Evolutionary conservation across 2,797 vertebrate species (phyloP).

Genomic region (Malurus leucopterus): DNA sequence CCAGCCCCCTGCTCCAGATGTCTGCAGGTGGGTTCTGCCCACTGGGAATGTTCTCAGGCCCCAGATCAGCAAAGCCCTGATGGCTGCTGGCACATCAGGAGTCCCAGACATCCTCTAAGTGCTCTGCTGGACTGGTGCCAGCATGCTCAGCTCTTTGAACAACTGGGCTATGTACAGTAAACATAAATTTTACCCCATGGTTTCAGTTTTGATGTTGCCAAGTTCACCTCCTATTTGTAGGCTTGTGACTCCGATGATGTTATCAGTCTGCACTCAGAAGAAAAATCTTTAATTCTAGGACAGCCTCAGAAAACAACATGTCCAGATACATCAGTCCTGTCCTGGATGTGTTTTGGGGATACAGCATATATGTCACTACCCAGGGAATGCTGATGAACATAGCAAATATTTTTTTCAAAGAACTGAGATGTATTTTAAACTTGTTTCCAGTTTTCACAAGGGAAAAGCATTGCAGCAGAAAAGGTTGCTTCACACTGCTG

Average conservation of each 20-base stretch:
- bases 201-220: not conserved
- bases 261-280: not conserved
- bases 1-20: too few relatives aligned
- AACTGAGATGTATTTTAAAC: not conserved
- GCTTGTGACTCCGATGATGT: not conserved
- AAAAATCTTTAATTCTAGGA: not conserved
- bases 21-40: not conserved
- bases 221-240: not conserved
- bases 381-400: not conserved
- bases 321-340: not conserved
- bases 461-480: not conserved
- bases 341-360: not conserved
- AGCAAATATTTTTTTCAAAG: not conserved
- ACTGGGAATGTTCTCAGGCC: not conserved
- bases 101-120: not conserved
- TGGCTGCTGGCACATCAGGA: not conserved
- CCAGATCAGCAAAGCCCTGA: not conserved
- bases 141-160: not conserved
- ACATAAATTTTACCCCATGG: not conserved
- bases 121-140: conserved; percentile 32
- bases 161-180: not conserved
- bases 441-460: not conserved
- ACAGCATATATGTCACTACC: not conserved
- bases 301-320: not conserved
- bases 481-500: not conserved